A percentile compares a stretch with the other conserved stretches of the same genome.
phyloP scores from a whole-genome alignment of 2,113 vertebrate genomes.

The Quiscalus mexicanus region DNA sequence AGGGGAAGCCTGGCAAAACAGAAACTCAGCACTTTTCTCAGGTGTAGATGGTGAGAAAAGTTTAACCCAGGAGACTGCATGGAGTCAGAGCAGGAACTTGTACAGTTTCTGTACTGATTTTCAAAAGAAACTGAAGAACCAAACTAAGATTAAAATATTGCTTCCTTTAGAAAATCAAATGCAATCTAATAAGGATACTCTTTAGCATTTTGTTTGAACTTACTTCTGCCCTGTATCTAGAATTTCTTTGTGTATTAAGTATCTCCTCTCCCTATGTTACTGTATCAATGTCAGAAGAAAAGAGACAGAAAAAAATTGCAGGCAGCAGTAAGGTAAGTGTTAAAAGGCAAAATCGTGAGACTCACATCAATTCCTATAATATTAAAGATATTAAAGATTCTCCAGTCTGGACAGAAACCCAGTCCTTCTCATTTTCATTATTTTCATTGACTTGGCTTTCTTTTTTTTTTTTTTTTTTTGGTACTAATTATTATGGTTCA shows the following conservation, averaged over 20 bases:
- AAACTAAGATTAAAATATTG: neutral
- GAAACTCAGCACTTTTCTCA: neutral
- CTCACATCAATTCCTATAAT: neutral
- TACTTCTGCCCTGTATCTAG: neutral
- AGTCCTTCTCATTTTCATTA: neutral
- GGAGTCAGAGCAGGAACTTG: neutral
- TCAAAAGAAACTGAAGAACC: neutral
- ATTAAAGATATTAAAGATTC: neutral
- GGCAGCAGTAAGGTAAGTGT: neutral
- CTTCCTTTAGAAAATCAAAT: neutral
- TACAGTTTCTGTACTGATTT: neutral
- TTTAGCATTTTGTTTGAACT: neutral
- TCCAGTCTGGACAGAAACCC: neutral
- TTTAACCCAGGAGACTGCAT: neutral
- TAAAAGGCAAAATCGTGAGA: neutral
- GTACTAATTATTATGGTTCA: neutral
- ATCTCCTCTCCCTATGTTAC: neutral
- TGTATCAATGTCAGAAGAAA: neutral
- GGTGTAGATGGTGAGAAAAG: neutral
- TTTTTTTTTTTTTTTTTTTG: neutral
- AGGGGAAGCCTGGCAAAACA: neutral
- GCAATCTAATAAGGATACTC: neutral
- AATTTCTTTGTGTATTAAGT: neutral
- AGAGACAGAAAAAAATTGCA: neutral
- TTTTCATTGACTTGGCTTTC: neutral